phyloP scores from a whole-genome alignment of 2,797 vertebrate genomes.

The Argya squamiceps region DNA sequence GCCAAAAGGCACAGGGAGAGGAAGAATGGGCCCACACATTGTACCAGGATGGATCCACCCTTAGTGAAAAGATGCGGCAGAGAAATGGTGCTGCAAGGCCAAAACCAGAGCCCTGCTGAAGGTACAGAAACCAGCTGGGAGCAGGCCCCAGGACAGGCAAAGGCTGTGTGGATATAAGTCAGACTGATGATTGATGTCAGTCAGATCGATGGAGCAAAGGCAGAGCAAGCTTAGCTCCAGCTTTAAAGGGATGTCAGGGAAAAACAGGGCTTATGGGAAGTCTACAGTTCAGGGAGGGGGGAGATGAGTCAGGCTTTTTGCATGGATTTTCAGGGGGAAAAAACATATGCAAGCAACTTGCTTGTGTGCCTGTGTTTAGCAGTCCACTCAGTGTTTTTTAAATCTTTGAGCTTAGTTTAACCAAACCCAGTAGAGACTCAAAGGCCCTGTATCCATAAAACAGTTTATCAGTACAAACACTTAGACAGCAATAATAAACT shows the following conservation, averaged over 20 bases:
- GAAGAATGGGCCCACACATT: fast-evolving
- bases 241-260: not conserved
- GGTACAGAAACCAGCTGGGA: not conserved
- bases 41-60: fast-evolving
- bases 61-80: not conserved
- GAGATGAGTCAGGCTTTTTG: not conserved
- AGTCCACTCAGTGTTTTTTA: not conserved
- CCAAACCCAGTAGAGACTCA: not conserved
- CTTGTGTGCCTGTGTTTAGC: fast-evolving
- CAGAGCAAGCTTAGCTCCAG: not conserved
- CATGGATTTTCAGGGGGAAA: not conserved
- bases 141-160: not conserved
- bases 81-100: not conserved
- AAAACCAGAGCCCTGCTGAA: not conserved
- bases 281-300: not conserved
- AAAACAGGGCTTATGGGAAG: not conserved
- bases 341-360: not conserved
- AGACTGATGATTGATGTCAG: not conserved
- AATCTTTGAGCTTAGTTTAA: not conserved
- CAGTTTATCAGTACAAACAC: not conserved
- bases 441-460: not conserved
- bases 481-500: not conserved
- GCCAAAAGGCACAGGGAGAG: not conserved
- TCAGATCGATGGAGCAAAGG: not conserved
- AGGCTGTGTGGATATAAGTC: not conserved